Evolutionary conservation across 2,797 vertebrate species (phyloP).

Genomic region (Trematomus bernacchii): DNA sequence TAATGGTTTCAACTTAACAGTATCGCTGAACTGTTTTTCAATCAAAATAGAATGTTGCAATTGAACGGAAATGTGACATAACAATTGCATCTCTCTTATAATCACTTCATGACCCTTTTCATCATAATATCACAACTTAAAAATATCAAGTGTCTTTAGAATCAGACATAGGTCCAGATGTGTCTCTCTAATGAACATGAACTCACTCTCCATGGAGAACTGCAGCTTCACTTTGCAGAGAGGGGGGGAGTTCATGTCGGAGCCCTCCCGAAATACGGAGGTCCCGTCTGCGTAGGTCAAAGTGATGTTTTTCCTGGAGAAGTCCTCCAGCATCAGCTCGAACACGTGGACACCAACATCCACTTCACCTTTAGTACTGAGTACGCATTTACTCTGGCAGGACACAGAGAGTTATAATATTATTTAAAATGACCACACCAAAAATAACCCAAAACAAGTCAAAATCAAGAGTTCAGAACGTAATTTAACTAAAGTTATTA

Average conservation of each 20-base stretch:
- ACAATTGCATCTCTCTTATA: too few species aligned
- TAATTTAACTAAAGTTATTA: not conserved
- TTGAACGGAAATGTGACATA: too few species aligned
- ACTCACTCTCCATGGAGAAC: slow-evolving; percentile 77
- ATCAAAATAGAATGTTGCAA: not conserved
- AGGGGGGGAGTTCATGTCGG: not conserved
- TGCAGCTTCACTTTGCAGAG: slow-evolving; percentile 78
- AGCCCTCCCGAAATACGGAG: fast-evolving
- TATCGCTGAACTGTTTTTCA: not conserved
- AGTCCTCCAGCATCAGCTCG: slow-evolving; percentile 75
- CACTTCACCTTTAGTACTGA: slow-evolving; percentile 19
- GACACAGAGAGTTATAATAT: not conserved
- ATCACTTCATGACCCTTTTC: too few species aligned
- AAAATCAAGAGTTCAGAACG: too few species aligned
- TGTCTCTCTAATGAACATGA: not conserved
- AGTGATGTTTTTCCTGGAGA: slow-evolving; percentile 53
- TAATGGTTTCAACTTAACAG: too few species aligned
- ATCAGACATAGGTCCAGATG: too few species aligned
- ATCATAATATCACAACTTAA: too few species aligned
- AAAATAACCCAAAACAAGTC: too few species aligned
- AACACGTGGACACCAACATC: slow-evolving; percentile 62
- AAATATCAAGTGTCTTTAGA: too few species aligned
- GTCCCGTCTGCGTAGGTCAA: slow-evolving; percentile 64
- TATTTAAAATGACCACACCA: too few species aligned
- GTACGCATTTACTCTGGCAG: slow-evolving; percentile 57